Percentiles rank a stretch among this genome's conserved stretches.
These are phyloP conservation scores for Leucoma salicis DNA, from an alignment of 2,888 invertebrate species.

Conservation along the genomic window DNA sequence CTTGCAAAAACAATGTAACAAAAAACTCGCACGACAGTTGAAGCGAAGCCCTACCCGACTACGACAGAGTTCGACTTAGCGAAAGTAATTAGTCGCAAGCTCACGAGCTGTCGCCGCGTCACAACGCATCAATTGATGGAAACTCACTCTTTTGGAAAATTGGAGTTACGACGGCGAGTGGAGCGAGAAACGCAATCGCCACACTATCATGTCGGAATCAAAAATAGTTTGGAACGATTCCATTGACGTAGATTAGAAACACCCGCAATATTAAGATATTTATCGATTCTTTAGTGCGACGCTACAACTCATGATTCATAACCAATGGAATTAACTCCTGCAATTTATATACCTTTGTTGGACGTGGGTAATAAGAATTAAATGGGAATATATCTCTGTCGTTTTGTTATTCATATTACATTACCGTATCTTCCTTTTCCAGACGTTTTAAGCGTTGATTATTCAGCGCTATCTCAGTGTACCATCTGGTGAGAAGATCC, in stretches of 20 bases:
- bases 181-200: constrained; percentile 60
- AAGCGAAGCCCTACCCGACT: constrained; percentile 62
- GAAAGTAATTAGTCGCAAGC: constrained; percentile 73
- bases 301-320: constrained; percentile 42
- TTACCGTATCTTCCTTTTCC: constrained; percentile 81
- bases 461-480: constrained; percentile 75
- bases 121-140: constrained; percentile 64
- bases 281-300: constrained; percentile 27
- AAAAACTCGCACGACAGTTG: constrained; percentile 60
- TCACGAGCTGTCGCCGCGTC: constrained; percentile 69
- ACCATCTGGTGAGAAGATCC: constrained; percentile 62
- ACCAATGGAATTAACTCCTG: constrained; percentile 46
- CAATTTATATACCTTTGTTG: constrained; percentile 70
- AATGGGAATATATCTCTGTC: constrained; percentile 77
- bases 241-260: constrained; percentile 6
- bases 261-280: constrained; percentile 21
- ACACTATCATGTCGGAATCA: constrained; percentile 25
- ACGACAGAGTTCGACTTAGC: constrained; percentile 56
- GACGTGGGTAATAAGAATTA: constrained; percentile 73
- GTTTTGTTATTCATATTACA: constrained; percentile 81
- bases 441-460: constrained; percentile 82
- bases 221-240: constrained; percentile 32
- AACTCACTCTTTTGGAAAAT: constrained; percentile 72
- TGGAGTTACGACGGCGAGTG: constrained; percentile 60
- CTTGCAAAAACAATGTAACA: constrained; percentile 57